Conservation (phyloP, 1,140 invertebrate genomes). For the Polypedilum pembai region DNA sequence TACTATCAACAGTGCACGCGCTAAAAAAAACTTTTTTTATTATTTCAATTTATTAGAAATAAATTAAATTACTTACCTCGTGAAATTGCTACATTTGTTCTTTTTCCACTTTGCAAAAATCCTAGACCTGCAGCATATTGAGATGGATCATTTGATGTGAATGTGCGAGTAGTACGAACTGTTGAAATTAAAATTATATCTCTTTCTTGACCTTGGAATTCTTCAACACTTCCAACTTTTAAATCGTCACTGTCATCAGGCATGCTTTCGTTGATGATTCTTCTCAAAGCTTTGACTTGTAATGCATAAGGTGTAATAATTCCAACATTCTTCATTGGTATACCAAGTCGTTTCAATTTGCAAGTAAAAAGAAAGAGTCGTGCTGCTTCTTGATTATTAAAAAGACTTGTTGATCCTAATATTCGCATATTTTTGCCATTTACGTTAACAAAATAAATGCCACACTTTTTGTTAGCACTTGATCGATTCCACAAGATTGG, state of each 20-base stretch:
- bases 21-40: slow-evolving; percentile 20
- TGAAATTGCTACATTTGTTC: slow-evolving; percentile 82
- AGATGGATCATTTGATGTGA: slow-evolving; percentile 46
- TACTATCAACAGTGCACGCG: slow-evolving; percentile 63
- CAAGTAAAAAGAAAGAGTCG: slow-evolving; percentile 55
- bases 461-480: slow-evolving; percentile 47
- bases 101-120: slow-evolving; percentile 65
- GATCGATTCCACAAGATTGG: slow-evolving; percentile 31
- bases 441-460: slow-evolving; percentile 77
- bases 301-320: slow-evolving; percentile 89
- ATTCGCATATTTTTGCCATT: slow-evolving; percentile 65
- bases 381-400: slow-evolving; percentile 76
- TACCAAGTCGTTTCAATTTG: slow-evolving; percentile 47
- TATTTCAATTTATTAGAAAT: background rate
- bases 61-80: slow-evolving; percentile 50
- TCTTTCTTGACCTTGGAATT: slow-evolving; percentile 91
- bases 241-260: slow-evolving; percentile 51
- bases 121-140: slow-evolving; percentile 53
- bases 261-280: slow-evolving; percentile 47
- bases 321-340: slow-evolving; percentile 62
- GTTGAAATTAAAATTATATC: slow-evolving; percentile 79
- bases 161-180: slow-evolving; percentile 57
- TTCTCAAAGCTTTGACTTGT: slow-evolving; percentile 56
- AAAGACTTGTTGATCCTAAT: slow-evolving; percentile 77
- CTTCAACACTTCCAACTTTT: slow-evolving; percentile 89